phyloP scores from a whole-genome alignment of 2,797 vertebrate genomes.

The Lepus oiostolus region DNA sequence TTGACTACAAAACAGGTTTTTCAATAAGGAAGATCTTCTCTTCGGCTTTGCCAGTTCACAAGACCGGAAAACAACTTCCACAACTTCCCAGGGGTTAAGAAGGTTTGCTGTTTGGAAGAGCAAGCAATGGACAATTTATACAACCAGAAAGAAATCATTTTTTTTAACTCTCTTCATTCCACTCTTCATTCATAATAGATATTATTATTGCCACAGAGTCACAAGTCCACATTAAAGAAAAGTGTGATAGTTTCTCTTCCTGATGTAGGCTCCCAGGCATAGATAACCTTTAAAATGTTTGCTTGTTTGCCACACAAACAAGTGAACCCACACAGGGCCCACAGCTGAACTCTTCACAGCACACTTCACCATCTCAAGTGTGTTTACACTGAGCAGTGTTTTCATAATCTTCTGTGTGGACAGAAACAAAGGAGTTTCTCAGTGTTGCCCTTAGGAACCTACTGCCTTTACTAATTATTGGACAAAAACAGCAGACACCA shows the following conservation, averaged over 20 bases:
- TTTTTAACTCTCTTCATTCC: neutral
- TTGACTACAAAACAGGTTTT: constrained; percentile 30
- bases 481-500: constrained; percentile 33
- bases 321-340: neutral
- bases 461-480: constrained; percentile 59
- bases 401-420: constrained; percentile 50
- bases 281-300: constrained; percentile 64
- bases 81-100: constrained; percentile 39
- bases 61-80: neutral
- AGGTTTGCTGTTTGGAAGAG: constrained; percentile 59
- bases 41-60: neutral
- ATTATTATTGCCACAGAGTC: constrained; percentile 41
- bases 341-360: constrained; percentile 32
- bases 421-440: constrained; percentile 71
- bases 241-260: neutral
- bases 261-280: constrained; percentile 70
- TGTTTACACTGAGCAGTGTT: constrained; percentile 34
- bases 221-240: constrained; percentile 18
- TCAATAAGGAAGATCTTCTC: constrained; percentile 40
- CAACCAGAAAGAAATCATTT: constrained; percentile 20
- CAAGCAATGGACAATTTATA: neutral
- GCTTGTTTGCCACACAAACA: constrained; percentile 62
- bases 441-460: constrained; percentile 40
- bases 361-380: neutral
- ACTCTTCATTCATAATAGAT: constrained; percentile 45